Conservation (phyloP, 1,140 invertebrate genomes). For the Bradysia coprophila region DNA sequence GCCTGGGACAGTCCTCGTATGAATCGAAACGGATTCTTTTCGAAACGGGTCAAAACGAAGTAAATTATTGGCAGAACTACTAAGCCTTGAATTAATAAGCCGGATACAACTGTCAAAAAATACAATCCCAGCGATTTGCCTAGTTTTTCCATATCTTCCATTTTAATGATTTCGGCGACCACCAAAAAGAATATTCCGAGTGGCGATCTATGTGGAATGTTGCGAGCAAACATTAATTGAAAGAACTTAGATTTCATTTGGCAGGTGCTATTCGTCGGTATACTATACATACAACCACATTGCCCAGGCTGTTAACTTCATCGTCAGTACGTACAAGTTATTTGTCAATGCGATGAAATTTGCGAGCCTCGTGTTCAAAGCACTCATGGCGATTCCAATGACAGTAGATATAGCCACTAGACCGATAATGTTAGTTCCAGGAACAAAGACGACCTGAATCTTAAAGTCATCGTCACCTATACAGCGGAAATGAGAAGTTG, state of each 20-base stretch:
- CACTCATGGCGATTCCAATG: slow-evolving; percentile 43
- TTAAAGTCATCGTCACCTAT: too few relatives aligned
- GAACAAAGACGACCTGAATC: too few relatives aligned
- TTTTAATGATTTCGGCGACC: slow-evolving; percentile 57
- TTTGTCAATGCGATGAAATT: slow-evolving; percentile 34
- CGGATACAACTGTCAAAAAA: slow-evolving; percentile 57
- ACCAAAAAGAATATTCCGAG: slow-evolving; percentile 68
- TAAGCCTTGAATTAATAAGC: slow-evolving; percentile 63
- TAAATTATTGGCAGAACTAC: slow-evolving; percentile 50
- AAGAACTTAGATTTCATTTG: too few relatives aligned
- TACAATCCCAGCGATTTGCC: slow-evolving; percentile 64
- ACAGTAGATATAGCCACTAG: slow-evolving; percentile 47
- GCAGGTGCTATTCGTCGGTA: too few relatives aligned
- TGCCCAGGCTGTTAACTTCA: slow-evolving; percentile 54
- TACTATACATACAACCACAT: too few relatives aligned
- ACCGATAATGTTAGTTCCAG: slow-evolving; percentile 50
- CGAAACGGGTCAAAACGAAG: slow-evolving; percentile 39
- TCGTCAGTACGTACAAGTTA: slow-evolving; percentile 42
- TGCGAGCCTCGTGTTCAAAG: slow-evolving; percentile 26
- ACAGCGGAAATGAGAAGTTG: too few relatives aligned
- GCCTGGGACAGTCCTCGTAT: slow-evolving; percentile 34
- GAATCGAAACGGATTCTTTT: slow-evolving; percentile 46
- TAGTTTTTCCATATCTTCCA: slow-evolving; percentile 51
- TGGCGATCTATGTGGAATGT: slow-evolving; percentile 67
- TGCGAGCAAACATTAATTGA: too few relatives aligned